Evolutionary conservation across 2,797 vertebrate genomes (phyloP).

Genomic region (Emydoidea blandingii): DNA sequence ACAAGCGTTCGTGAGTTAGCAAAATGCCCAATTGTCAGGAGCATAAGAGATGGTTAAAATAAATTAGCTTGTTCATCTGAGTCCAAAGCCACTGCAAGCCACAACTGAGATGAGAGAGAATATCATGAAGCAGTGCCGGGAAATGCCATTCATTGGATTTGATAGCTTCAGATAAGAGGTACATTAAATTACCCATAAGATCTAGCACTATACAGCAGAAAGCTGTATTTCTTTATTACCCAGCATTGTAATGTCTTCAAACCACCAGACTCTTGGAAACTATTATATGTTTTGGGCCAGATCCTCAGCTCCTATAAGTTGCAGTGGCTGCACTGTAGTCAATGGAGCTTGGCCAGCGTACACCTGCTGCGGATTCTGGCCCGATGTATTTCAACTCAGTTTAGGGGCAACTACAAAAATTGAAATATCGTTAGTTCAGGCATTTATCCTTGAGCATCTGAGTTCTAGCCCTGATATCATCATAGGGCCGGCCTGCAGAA

Average conservation of each 20-base stretch:
- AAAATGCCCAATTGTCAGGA: not conserved
- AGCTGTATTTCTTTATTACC: not conserved
- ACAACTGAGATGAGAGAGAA: not conserved
- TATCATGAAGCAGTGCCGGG: not conserved
- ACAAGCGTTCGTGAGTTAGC: not conserved
- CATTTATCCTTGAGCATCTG: not conserved
- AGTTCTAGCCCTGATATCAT: not conserved
- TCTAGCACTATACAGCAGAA: not conserved
- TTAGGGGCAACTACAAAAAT: rapidly evolving
- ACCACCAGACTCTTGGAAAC: rapidly evolving
- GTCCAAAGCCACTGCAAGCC: not conserved
- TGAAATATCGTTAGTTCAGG: not conserved
- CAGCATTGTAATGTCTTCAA: not conserved
- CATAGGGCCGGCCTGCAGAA: not conserved
- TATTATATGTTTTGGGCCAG: not conserved
- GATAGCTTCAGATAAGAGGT: not conserved
- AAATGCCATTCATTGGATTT: not conserved
- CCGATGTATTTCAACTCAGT: not conserved
- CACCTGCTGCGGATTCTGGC: too few relatives aligned
- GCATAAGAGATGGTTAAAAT: not conserved
- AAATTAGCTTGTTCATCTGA: not conserved
- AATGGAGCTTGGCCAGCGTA: too few relatives aligned
- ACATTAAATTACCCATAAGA: not conserved
- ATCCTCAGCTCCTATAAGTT: not conserved
- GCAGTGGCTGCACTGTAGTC: not conserved